Evolutionary conservation across 1,140 invertebrate genomes (phyloP), one percentile per base, ranked within the genome.

Genomic region (Agrypnia vestita): DNA sequence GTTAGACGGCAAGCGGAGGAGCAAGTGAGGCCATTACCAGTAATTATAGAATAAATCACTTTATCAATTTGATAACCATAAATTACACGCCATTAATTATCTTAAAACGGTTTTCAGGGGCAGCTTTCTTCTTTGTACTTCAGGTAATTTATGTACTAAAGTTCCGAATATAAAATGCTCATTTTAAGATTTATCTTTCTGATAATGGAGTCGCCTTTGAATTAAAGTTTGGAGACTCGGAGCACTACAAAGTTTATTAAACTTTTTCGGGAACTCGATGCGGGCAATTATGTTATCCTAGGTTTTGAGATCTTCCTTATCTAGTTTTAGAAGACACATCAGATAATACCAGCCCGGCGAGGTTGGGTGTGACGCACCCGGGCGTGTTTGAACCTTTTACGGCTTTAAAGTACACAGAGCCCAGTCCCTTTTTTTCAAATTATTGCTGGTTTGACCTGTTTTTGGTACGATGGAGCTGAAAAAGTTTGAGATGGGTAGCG

Each of bases 11-110:
- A 17, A 74, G 49, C 56, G n/a, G 51, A 56, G 44, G 49, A 74
- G 53, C 71, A 74, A 74, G 71, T 56, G 71, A 56, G 15, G 71
- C 51, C 56, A 74, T 74, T 74, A 74, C 71, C 71, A 10, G 71
- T 74, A 74, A 74, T 74, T 74, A 74, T 74, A 55, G 15, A 74
- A 74, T 74, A 74, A 74, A 74, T 56, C 71, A 74, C 51, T 74
- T 44, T 35, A 74, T 55, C 71, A 74, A 74, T 74, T 74, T 46
- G 71, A 74, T 74, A 74, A 74, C 71, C 51, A 74, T 74, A 74
- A 74, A 74, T 74, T 56, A 56, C 56, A 56, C 51, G 12, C 53
- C 71, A 74, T 74, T 74, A 55, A 56, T 74, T 74, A 74, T 74
- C 51, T n/a, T 43, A 44, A 74, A 74, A 74, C 15, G 53, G 51